These are phyloP conservation scores for Argyresthia goedartella DNA, from an alignment of 2,888 invertebrate genomes.

Conservation along the genomic window DNA sequence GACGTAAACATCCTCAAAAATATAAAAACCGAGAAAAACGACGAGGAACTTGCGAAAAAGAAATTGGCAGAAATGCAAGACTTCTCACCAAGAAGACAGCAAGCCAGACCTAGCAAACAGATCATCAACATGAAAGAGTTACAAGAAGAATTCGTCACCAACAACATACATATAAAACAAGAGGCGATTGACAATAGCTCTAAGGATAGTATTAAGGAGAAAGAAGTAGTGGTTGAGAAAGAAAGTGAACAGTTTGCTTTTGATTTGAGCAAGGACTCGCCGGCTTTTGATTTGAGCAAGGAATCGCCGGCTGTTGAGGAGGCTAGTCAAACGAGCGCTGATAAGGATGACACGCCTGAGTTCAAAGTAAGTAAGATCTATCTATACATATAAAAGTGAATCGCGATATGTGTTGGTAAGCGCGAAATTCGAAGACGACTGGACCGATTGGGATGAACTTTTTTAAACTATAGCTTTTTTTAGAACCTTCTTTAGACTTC, in stretches of 20 bases:
- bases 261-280: background rate
- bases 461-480: too few relatives aligned
- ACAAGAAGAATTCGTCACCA: constrained; percentile 55
- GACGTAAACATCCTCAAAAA: constrained; percentile 55
- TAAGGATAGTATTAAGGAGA: constrained; percentile 4
- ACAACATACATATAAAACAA: constrained; percentile 45
- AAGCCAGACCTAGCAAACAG: constrained; percentile 22
- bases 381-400: too few relatives aligned
- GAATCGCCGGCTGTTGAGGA: background rate
- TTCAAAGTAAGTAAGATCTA: too few relatives aligned
- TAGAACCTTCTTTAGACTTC: too few relatives aligned
- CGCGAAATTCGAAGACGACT: too few relatives aligned
- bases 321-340: background rate
- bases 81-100: constrained; percentile 37
- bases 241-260: constrained; percentile 9
- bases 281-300: background rate
- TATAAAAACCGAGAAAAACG: constrained; percentile 52
- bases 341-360: background rate
- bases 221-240: background rate
- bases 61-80: constrained; percentile 11
- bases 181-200: constrained; percentile 26
- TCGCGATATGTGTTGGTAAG: too few relatives aligned
- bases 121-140: constrained; percentile 60
- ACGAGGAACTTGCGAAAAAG: constrained; percentile 39
- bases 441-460: too few relatives aligned